Evolutionary conservation across 2,113 vertebrate species (phyloP).

Genomic region (Ammodytes marinus): DNA sequence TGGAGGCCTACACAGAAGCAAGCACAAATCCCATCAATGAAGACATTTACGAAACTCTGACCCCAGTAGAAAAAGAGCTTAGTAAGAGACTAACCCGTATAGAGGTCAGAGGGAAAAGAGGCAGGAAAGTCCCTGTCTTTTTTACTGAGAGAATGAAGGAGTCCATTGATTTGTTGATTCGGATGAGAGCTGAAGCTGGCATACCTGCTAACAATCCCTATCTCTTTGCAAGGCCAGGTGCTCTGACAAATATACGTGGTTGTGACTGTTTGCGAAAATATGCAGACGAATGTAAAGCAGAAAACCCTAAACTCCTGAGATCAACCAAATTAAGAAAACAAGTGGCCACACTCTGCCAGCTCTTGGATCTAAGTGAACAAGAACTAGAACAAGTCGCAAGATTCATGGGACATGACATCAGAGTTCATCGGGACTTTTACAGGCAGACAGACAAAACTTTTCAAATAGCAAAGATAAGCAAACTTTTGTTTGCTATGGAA

Average conservation of each 20-base stretch:
- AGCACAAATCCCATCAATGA: too few relatives aligned
- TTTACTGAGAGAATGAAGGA: too few relatives aligned
- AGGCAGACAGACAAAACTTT: neutral
- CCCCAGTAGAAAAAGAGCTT: too few relatives aligned
- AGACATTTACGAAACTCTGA: too few relatives aligned
- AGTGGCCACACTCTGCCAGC: conserved; percentile 23
- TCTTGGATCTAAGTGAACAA: conserved; percentile 15
- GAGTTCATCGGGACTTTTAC: conserved; percentile 18
- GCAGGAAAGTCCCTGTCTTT: too few relatives aligned
- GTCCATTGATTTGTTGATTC: conserved; percentile 10
- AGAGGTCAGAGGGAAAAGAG: too few relatives aligned
- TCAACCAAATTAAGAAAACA: conserved; percentile 35
- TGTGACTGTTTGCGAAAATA: conserved; percentile 30
- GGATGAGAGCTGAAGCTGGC: neutral
- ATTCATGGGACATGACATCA: conserved; percentile 39
- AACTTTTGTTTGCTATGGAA: conserved; percentile 47
- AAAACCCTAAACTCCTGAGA: conserved; percentile 18
- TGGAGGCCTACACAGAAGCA: too few relatives aligned
- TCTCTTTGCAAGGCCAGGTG: conserved; percentile 25
- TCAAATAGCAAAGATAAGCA: neutral
- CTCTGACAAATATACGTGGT: conserved; percentile 17
- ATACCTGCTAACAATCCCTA: conserved; percentile 3
- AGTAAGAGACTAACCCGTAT: too few relatives aligned
- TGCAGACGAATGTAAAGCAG: neutral
- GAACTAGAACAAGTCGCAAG: conserved; percentile 34